Percentiles rank a stretch among this genome's conserved stretches.
Evolutionary conservation across 2,888 invertebrate species (phyloP).

Genomic region (Cabera pusaria): DNA sequence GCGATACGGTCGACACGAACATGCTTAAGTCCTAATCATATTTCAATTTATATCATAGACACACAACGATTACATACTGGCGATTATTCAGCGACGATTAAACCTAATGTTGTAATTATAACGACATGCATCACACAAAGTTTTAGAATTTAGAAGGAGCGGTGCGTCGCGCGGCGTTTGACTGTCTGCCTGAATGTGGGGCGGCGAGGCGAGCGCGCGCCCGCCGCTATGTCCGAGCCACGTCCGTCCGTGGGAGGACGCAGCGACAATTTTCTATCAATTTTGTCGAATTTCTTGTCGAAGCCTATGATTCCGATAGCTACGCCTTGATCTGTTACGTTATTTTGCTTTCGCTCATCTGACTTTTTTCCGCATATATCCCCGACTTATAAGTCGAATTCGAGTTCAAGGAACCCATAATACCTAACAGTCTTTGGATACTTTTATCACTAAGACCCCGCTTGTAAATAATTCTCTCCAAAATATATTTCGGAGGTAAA

Average conservation of each 20-base stretch:
- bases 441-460: conserved; percentile 79
- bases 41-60: conserved; percentile 29
- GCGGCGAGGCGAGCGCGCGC: too few species aligned
- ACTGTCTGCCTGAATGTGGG: too few species aligned
- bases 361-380: conserved; percentile 71
- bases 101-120: conserved; percentile 32
- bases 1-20: too few species aligned
- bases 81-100: conserved; percentile 34
- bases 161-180: too few species aligned
- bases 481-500: conserved; percentile 79
- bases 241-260: conserved; percentile 43
- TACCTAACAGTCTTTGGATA: conserved; percentile 83
- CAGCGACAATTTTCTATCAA: conserved; percentile 53
- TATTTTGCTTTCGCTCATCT: conserved; percentile 63
- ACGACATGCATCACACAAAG: conserved; percentile 33
- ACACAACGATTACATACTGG: conserved; percentile 34
- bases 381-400: conserved; percentile 71
- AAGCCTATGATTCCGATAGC: conserved; percentile 64
- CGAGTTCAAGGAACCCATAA: conserved; percentile 75
- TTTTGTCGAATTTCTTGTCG: conserved; percentile 55
- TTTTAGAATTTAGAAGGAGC: conserved; percentile 30
- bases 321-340: conserved; percentile 59
- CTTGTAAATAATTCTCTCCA: conserved; percentile 81
- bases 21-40: conserved; percentile 32
- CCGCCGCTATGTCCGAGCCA: too few species aligned